Base-by-base conservation (phyloP, 1,140 invertebrate species). In the Diachasmimorpha longicaudata region DNA sequence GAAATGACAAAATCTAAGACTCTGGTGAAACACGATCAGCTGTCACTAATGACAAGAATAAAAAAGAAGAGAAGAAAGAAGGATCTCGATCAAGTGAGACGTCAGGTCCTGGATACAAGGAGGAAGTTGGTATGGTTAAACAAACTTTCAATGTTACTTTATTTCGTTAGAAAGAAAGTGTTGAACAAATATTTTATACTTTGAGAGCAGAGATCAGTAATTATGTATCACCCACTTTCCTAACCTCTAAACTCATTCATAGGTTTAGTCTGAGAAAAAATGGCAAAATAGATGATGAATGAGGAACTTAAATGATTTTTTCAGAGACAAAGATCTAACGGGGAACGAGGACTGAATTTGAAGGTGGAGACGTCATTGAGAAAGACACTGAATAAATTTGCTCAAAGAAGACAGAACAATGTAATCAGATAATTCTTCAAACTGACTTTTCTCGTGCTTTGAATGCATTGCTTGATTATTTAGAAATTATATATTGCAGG, bases 1-100 rank as follows among this genome's bases (percentile, higher is more conserved):
- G 6, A 6, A 16, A 16, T 6, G 16, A 52, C 2, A n/a, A 52
- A 16, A 9, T 19, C 11, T 19, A n/a, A 46, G 44, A n/a, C 46
- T 4, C 46, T 4, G n/a, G 46, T 5, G 46, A 14, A 19, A 74
- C 55, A 69, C 21, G 75, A 68, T 36, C 16, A 39, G 9, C 0
- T 31, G 72, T 48, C 2, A 39, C 36, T 1, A 69, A 73, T 19
- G 10, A 48, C 23, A 4, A 75, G 72, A 63, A 58, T 55, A n/a
- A 83, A 81, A 67, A 77, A 75, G 58, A 81, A 75, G 19, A 83
- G 80, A 77, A 77, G 79, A 23, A 79, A 75, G 14, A 81, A 80
- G 70, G 83, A 86, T 10, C 79, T 86, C 16, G 81, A 84, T 63
- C 75, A 83, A 74, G 69, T 86, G 10, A 76, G 82, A 55, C 78